Conservation (phyloP, 2,888 invertebrate species). For the Diplolepis rosae region DNA sequence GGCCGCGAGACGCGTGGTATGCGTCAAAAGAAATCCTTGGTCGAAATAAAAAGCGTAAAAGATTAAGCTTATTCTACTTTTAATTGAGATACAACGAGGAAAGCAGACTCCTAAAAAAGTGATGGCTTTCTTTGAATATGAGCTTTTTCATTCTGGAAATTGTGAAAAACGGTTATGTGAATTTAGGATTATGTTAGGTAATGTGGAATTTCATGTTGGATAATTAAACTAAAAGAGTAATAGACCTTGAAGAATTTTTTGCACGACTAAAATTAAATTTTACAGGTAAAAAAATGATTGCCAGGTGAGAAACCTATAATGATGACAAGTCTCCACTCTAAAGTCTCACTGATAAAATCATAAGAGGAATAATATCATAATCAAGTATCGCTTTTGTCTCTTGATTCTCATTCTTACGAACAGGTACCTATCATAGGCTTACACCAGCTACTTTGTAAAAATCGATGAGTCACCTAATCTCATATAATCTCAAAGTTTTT, state of each 20-base stretch:
- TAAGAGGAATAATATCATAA: slow-evolving; percentile 16
- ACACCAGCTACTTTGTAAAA: slow-evolving; percentile 2
- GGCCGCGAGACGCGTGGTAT: neutral
- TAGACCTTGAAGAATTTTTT: too few relatives aligned
- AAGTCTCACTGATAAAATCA: slow-evolving; percentile 18
- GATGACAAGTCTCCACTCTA: neutral
- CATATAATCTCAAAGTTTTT: neutral
- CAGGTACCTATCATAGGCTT: neutral
- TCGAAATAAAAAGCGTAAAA: neutral
- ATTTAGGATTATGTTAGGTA: too few relatives aligned
- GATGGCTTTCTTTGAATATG: too few relatives aligned
- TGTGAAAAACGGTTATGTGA: too few relatives aligned
- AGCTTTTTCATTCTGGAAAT: too few relatives aligned
- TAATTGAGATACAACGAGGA: neutral
- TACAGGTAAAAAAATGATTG: neutral
- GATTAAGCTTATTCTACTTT: slow-evolving; percentile 7
- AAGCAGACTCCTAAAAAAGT: too few relatives aligned
- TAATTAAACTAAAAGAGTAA: too few relatives aligned
- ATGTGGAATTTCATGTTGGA: too few relatives aligned
- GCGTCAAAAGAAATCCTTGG: neutral
- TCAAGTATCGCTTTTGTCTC: slow-evolving; percentile 12
- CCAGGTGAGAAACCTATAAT: neutral
- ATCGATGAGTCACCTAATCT: slow-evolving; percentile 17
- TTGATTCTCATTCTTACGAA: neutral
- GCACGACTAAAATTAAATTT: neutral